phyloP scores from a whole-genome alignment of 2,113 vertebrate species.

The Oreocharis arfaki region DNA sequence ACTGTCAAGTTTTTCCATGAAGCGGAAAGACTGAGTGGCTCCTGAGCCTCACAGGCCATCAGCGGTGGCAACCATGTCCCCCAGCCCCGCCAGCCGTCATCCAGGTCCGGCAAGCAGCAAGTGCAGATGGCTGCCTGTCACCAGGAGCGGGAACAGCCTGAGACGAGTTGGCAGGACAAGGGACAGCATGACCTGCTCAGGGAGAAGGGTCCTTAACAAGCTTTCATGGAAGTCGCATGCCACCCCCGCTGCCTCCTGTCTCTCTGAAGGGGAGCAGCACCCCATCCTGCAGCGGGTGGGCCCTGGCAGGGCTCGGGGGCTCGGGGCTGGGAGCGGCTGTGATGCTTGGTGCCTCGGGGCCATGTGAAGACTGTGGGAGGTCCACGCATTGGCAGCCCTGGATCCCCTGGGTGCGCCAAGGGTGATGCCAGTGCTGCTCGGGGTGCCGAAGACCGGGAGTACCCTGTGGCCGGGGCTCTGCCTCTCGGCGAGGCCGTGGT shows the following conservation, averaged over 20 bases:
- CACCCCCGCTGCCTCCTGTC: not conserved
- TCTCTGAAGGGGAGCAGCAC: not conserved
- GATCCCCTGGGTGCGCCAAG: not conserved
- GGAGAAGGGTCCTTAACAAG: not conserved
- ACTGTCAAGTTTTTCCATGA: not conserved
- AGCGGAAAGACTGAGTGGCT: not conserved
- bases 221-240: not conserved
- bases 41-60: accelerated
- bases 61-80: not conserved
- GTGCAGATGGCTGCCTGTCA: not conserved
- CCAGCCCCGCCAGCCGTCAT: accelerated
- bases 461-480: not conserved
- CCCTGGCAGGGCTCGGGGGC: not conserved
- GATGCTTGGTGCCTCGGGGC: accelerated
- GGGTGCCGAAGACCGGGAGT: accelerated
- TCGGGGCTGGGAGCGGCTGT: accelerated
- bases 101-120: not conserved
- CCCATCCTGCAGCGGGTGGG: not conserved
- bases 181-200: not conserved
- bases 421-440: not conserved
- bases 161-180: accelerated
- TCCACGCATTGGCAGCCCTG: accelerated
- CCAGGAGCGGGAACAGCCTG: not conserved
- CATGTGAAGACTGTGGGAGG: accelerated
- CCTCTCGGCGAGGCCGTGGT: accelerated